These are phyloP conservation scores for Oxygymnocypris stewartii DNA, from an alignment of 2,113 vertebrate species.

Conservation along the genomic window DNA sequence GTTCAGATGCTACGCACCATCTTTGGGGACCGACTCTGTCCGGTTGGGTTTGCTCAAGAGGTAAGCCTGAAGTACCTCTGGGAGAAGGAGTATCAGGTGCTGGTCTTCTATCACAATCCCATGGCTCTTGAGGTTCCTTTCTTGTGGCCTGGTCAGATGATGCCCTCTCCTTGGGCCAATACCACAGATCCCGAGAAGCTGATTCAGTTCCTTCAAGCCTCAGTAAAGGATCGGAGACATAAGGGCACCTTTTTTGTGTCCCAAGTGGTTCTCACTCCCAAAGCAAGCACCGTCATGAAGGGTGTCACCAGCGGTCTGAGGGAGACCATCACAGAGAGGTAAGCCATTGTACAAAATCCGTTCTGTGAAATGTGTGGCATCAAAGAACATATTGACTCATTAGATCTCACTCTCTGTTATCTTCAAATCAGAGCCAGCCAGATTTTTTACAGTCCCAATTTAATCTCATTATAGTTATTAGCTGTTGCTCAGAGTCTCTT, in stretches of 20 bases:
- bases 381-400: neutral
- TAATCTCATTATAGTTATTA: constrained; percentile 40
- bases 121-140: constrained; percentile 94
- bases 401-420: constrained; percentile 7
- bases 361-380: constrained; percentile 1
- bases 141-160: constrained; percentile 98
- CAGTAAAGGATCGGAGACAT: constrained; percentile 91
- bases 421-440: constrained; percentile 9
- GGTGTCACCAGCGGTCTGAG: constrained; percentile 94
- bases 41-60: constrained; percentile 94
- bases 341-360: neutral
- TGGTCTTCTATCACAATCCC: constrained; percentile 96
- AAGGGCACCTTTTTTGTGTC: constrained; percentile 98
- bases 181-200: constrained; percentile 97
- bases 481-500: constrained; percentile 3
- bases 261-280: constrained; percentile 96
- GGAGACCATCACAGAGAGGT: constrained; percentile 98
- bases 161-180: constrained; percentile 96
- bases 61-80: constrained; percentile 93
- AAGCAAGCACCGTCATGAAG: constrained; percentile 97
- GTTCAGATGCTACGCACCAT: constrained; percentile 94
- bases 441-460: constrained; percentile 8
- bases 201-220: constrained; percentile 93
- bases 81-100: constrained; percentile 94
- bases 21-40: constrained; percentile 94